A percentile compares a stretch with the other conserved stretches of the same genome.
Conservation (phyloP, 2,113 vertebrate species). For the Trematocara macrostoma region DNA sequence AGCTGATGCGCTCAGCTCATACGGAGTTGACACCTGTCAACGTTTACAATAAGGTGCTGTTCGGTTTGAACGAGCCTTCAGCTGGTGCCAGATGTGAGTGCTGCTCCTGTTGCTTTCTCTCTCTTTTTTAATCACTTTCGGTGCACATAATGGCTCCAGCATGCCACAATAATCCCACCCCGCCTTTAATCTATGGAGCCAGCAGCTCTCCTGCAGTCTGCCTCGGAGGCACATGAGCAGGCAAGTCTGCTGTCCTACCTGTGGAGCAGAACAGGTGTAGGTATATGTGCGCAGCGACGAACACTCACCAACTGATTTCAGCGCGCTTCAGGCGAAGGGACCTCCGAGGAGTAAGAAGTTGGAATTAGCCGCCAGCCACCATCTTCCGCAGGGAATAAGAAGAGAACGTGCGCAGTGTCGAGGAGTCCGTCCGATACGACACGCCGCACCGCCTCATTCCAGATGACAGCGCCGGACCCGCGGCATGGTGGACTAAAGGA, state of each 20-base stretch:
- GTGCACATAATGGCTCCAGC: not conserved
- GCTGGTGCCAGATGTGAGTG: not conserved
- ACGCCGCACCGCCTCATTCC: not conserved
- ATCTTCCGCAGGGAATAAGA: conserved; percentile 13
- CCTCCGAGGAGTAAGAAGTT: not conserved
- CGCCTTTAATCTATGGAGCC: not conserved
- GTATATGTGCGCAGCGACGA: conserved; percentile 1
- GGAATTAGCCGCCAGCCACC: conserved; percentile 36
- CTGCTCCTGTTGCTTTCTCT: not conserved
- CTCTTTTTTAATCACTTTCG: not conserved
- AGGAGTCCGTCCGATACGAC: not conserved
- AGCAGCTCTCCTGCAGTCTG: not conserved
- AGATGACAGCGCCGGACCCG: not conserved
- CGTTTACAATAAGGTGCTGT: not conserved
- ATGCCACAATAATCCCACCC: not conserved
- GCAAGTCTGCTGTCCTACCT: conserved; percentile 34
- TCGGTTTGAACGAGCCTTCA: not conserved
- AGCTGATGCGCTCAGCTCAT: conserved; percentile 10
- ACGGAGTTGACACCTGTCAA: not conserved
- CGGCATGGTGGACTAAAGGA: not conserved
- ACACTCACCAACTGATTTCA: conserved; percentile 50
- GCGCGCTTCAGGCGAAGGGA: conserved; percentile 11
- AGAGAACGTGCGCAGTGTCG: not conserved
- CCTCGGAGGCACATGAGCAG: not conserved
- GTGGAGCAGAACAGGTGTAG: conserved; percentile 55